Conservation (phyloP, 2,113 vertebrate genomes). For the Amphilophus citrinellus region DNA sequence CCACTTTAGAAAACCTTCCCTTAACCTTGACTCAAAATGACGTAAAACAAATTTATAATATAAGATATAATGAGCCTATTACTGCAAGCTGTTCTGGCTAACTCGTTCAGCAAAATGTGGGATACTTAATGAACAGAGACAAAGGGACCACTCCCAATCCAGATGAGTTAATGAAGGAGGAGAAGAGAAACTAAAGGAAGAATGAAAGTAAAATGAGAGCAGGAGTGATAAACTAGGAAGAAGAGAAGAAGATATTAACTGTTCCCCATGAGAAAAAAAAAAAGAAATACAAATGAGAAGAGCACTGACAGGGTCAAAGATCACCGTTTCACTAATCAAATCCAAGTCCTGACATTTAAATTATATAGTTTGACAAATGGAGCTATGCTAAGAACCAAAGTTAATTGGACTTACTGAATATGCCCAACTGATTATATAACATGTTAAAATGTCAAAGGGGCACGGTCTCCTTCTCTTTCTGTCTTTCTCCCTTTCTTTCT, state of each 20-base stretch:
- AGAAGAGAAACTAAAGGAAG: neutral
- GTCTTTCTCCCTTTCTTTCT: neutral
- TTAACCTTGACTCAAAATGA: neutral
- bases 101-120: neutral
- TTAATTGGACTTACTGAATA: constrained; percentile 67
- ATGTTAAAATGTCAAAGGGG: constrained; percentile 73
- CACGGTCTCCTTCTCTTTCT: constrained; percentile 19
- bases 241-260: neutral
- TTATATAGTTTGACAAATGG: constrained; percentile 65
- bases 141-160: neutral
- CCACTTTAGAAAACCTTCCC: neutral
- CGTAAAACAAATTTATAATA: neutral
- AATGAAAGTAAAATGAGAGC: neutral
- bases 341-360: constrained; percentile 66
- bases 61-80: neutral
- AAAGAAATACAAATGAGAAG: constrained; percentile 16
- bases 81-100: neutral
- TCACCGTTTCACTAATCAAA: constrained; percentile 45
- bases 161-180: neutral
- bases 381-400: constrained; percentile 18
- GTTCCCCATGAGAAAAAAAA: neutral
- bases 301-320: constrained; percentile 34
- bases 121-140: neutral
- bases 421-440: constrained; percentile 52
- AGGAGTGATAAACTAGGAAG: neutral